These are phyloP conservation scores for Chunga burmeisteri DNA, from an alignment of 2,113 vertebrate genomes.

Conservation along the genomic window DNA sequence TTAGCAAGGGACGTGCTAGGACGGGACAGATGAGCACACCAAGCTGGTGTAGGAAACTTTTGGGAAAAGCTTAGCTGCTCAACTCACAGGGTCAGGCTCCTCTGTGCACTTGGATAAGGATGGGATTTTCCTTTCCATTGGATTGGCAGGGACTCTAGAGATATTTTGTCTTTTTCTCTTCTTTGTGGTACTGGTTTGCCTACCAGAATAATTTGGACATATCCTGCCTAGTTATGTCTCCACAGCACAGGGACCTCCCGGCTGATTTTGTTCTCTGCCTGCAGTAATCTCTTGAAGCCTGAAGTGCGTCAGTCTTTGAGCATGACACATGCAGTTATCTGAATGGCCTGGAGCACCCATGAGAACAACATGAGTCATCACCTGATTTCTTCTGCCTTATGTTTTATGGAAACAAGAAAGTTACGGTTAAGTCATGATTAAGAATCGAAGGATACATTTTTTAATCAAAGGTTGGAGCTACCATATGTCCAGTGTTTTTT, in stretches of 20 bases:
- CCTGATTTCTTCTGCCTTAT: background rate
- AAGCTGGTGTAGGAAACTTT: background rate
- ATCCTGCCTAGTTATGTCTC: background rate
- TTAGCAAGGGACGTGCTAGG: background rate
- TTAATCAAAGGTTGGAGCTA: background rate
- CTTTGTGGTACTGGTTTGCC: background rate
- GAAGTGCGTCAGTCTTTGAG: background rate
- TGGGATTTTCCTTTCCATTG: background rate
- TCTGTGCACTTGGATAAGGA: background rate
- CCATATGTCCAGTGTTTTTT: background rate
- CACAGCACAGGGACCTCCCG: background rate
- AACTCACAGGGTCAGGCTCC: rapidly evolving
- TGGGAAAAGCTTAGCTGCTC: background rate
- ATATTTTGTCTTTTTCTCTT: background rate
- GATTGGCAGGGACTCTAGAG: background rate
- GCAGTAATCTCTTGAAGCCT: background rate
- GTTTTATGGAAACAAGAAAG: background rate
- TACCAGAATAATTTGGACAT: background rate
- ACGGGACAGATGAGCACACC: background rate
- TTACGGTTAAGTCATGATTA: background rate
- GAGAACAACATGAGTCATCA: background rate
- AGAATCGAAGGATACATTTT: background rate
- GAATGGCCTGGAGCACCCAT: background rate
- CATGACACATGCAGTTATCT: background rate
- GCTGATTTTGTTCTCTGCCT: background rate